Conservation (phyloP, 2,888 invertebrate genomes). For the Antheraea assamensis region DNA sequence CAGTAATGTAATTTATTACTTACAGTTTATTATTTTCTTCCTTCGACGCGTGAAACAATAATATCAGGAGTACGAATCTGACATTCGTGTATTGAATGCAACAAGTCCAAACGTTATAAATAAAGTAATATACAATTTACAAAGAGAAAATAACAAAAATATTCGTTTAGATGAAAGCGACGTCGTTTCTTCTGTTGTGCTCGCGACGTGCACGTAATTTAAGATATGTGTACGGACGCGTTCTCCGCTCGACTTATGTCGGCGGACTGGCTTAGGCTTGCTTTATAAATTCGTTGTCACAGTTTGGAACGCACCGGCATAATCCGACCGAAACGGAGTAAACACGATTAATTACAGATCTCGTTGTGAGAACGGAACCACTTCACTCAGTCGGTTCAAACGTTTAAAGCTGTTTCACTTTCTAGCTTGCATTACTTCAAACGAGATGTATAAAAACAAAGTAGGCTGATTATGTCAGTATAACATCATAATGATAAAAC, state of each 20-base stretch:
- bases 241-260: constrained; percentile 51
- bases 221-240: constrained; percentile 40
- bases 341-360: constrained; percentile 51
- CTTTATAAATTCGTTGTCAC: constrained; percentile 54
- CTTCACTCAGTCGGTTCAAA: constrained; percentile 49
- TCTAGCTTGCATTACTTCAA: constrained; percentile 54
- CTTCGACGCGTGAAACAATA: constrained; percentile 15
- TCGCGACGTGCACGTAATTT: constrained; percentile 42
- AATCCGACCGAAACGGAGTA: constrained; percentile 67
- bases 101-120: neutral
- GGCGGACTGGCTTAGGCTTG: constrained; percentile 33
- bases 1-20: constrained; percentile 12
- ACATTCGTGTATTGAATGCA: neutral
- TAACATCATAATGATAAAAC: constrained; percentile 35
- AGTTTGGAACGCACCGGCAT: constrained; percentile 69
- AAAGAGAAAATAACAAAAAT: constrained; percentile 22
- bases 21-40: constrained; percentile 18
- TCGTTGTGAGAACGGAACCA: constrained; percentile 39
- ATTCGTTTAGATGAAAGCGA: constrained; percentile 32
- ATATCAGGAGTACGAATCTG: neutral
- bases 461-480: constrained; percentile 43
- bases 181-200: constrained; percentile 25
- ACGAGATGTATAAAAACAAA: constrained; percentile 47
- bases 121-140: neutral
- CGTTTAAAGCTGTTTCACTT: constrained; percentile 57